phyloP scores from a whole-genome alignment of 2,888 invertebrate genomes.

The Exephanes ischioxanthus region DNA sequence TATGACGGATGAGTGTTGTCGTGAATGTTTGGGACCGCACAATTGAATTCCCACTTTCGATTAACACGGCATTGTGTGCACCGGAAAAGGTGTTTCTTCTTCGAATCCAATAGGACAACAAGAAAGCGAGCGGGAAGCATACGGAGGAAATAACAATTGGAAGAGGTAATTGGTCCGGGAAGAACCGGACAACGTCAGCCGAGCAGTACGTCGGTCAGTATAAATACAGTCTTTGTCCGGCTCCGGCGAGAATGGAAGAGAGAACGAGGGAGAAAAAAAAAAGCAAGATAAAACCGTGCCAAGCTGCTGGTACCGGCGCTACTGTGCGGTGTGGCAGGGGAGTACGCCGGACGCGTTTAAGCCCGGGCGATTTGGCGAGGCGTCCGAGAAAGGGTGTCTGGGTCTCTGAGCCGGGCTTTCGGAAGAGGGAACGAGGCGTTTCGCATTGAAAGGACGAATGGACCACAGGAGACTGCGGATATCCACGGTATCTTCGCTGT shows the following conservation, averaged over 20 bases:
- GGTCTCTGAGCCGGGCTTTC: slow-evolving; percentile 28
- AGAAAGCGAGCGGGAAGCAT: not conserved
- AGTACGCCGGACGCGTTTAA: slow-evolving; percentile 29
- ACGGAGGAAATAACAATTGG: slow-evolving; percentile 16
- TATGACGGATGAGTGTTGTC: not conserved
- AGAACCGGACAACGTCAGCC: not conserved
- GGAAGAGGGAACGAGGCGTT: slow-evolving; percentile 1
- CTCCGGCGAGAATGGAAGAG: not conserved
- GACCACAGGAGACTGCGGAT: slow-evolving; percentile 48
- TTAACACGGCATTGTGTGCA: not conserved
- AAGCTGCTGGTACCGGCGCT: not conserved
- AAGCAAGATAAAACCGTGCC: slow-evolving; percentile 6
- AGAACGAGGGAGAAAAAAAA: not conserved
- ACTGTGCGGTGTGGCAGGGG: not conserved
- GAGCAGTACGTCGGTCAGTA: slow-evolving; percentile 10
- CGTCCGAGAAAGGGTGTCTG: slow-evolving; percentile 22
- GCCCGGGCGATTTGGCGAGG: slow-evolving; percentile 26
- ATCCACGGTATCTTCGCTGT: slow-evolving; percentile 45
- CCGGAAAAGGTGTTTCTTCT: not conserved
- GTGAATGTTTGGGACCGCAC: not conserved
- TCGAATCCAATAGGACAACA: not conserved
- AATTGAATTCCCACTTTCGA: not conserved
- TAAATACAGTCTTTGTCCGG: slow-evolving; percentile 6
- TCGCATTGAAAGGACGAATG: slow-evolving; percentile 9
- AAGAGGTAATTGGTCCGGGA: slow-evolving; percentile 1